Conservation (phyloP, 1,140 invertebrate genomes). For the Cydia strobilella region DNA sequence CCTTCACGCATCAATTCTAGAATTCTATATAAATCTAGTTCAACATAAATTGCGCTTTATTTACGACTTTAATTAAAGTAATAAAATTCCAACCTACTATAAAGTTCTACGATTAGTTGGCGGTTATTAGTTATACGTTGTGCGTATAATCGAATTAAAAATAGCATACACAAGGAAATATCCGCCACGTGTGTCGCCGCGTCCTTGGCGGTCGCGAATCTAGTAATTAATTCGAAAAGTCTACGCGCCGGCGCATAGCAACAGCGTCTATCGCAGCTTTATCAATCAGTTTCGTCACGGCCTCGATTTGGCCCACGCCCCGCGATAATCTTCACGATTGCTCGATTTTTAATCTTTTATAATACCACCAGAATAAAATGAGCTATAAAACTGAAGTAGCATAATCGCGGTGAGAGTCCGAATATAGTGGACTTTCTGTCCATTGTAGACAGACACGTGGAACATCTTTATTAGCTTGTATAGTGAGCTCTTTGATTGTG, state of each 20-base stretch:
- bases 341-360: constrained; percentile 66
- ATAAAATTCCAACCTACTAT: background rate
- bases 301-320: constrained; percentile 68
- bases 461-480: background rate
- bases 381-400: constrained; percentile 34
- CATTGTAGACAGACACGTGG: constrained; percentile 25
- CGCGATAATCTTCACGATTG: constrained; percentile 64
- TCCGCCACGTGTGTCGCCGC: constrained; percentile 14
- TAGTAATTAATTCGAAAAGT: background rate
- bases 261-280: constrained; percentile 65
- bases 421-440: background rate
- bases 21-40: no score
- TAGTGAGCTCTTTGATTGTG: constrained; percentile 21
- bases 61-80: background rate
- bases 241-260: constrained; percentile 46
- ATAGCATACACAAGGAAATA: constrained; percentile 7
- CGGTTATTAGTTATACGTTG: background rate
- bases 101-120: background rate
- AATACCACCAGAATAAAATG: constrained; percentile 49
- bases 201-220: constrained; percentile 28
- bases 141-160: constrained; percentile 7
- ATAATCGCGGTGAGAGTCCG: background rate
- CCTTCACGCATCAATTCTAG: no score
- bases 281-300: constrained; percentile 73
- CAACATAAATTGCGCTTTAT: no score